Evolutionary conservation across 2,113 vertebrate species (phyloP).

Genomic region (Bostrychus sinensis): DNA sequence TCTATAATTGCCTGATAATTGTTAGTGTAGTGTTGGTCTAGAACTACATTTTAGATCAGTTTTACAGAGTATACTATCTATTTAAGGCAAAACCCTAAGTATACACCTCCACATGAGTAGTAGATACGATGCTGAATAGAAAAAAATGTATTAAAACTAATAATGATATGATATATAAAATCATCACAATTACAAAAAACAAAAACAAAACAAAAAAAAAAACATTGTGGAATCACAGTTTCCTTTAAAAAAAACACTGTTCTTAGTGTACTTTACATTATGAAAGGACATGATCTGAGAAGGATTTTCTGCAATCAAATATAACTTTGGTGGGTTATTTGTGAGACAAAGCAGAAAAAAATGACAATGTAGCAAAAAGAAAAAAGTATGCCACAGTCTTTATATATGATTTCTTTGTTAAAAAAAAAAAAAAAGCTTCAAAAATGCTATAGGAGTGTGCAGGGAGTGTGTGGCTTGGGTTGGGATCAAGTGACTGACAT

Average conservation of each 20-base stretch:
- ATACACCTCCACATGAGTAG: slow-evolving; percentile 31
- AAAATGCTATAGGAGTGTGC: slow-evolving; percentile 33
- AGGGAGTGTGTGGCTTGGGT: slow-evolving; percentile 43
- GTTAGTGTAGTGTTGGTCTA: slow-evolving; percentile 22
- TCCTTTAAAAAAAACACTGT: slow-evolving; percentile 45
- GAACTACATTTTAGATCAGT: too few species aligned
- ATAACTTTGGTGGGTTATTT: slow-evolving; percentile 60
- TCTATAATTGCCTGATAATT: neutral
- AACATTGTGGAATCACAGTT: slow-evolving; percentile 56
- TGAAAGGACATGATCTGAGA: slow-evolving; percentile 54
- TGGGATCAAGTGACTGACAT: neutral
- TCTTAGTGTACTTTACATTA: slow-evolving; percentile 36
- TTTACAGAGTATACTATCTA: slow-evolving; percentile 34
- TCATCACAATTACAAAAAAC: slow-evolving; percentile 32
- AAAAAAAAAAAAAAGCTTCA: slow-evolving; percentile 17
- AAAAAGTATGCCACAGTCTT: slow-evolving; percentile 20
- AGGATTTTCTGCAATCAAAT: slow-evolving; percentile 46
- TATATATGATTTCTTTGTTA: slow-evolving; percentile 31
- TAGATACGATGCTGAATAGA: slow-evolving; percentile 38
- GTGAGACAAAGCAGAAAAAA: slow-evolving; percentile 10
- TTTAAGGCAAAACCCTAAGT: slow-evolving; percentile 68
- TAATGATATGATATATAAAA: slow-evolving; percentile 54
- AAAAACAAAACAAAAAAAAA: slow-evolving; percentile 60
- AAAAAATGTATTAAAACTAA: slow-evolving; percentile 29
- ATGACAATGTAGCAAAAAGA: slow-evolving; percentile 12